These are phyloP conservation scores for Omphaloscelis lunosa DNA, from an alignment of 2,888 invertebrate species.

Conservation along the genomic window DNA sequence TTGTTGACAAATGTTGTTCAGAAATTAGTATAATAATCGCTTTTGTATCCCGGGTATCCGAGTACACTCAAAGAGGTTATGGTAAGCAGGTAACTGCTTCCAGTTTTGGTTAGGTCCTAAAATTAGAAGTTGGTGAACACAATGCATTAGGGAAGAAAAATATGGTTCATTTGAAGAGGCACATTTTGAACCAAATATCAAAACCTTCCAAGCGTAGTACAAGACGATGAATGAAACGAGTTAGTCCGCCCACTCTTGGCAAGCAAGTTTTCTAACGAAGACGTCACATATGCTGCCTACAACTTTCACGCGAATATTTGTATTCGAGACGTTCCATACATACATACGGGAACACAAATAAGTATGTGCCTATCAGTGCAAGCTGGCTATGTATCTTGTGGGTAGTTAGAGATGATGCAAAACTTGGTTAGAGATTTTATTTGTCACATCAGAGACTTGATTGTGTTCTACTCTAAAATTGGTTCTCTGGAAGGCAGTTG, in stretches of 20 bases:
- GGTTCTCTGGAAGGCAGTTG: no score
- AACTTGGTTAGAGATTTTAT: neutral
- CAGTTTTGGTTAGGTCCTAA: neutral
- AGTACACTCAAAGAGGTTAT: neutral
- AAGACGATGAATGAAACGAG: conserved; percentile 82
- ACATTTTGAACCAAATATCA: conserved; percentile 66
- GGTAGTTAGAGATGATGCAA: conserved; percentile 11
- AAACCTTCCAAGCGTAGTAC: conserved; percentile 65
- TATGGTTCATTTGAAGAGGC: no score
- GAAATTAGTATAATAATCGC: no score
- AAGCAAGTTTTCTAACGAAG: conserved; percentile 84
- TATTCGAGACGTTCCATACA: conserved; percentile 70
- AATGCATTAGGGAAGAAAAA: neutral
- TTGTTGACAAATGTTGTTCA: neutral
- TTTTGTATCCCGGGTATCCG: neutral
- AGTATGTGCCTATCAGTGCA: conserved; percentile 39
- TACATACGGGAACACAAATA: conserved; percentile 56
- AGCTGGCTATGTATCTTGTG: conserved; percentile 37
- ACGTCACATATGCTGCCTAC: conserved; percentile 78
- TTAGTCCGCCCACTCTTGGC: conserved; percentile 79
- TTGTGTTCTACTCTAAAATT: neutral
- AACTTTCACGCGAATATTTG: conserved; percentile 76
- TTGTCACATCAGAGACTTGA: neutral
- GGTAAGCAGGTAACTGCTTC: neutral
- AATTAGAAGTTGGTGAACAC: neutral